Base-by-base conservation (phyloP, 2,113 vertebrate species). In the Aldabrachelys gigantea region DNA sequence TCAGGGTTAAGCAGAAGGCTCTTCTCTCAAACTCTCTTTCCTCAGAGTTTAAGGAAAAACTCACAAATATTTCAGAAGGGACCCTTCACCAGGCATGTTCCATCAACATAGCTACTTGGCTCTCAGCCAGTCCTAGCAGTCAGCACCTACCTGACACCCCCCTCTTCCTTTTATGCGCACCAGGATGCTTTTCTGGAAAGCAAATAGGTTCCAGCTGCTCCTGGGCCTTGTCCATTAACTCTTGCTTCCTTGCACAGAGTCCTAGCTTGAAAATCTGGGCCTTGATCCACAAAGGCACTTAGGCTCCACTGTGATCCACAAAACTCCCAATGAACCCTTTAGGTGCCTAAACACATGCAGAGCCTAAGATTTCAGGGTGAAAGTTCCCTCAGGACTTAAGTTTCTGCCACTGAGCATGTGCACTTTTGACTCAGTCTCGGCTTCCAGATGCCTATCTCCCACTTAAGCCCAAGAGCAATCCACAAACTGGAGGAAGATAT, bases 1-100 rank as follows among this genome's bases (percentile, higher is more conserved):
- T 24, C 5, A 31, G 85, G 11, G 21, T 90, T 41, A 92, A 92
- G 53, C 31, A 87, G 52, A 84, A 8, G 35, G 21, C 41, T 14
- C 25, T 94, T 90, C 92, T 52, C 84, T 86, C 49, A 88, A 78
- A 72, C 59, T 89, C 53, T 79, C 11, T 89, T 93, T 95, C 81
- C 62, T 82, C 56, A 91, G 41, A 65, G 75, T 84, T 6, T 84
- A 87, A 72, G 50, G 19, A 86, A 50, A 84, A 88, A 19, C 53
- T 21, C 80, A 57, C 11, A 84, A 17, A 9, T 88, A 2, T 35
- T 92, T 92, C 76, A 53, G 31, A 85, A 62, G 79, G 65, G 13
- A 27, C 10, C 65, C 24, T 49, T 29, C 72, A 17, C 12, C 10
- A 52, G 2, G 29, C 89, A 35, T 19, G 11, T 25, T 78, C 41